Conservation (phyloP, 2,888 invertebrate genomes). For the Tachystola acroxantha region DNA sequence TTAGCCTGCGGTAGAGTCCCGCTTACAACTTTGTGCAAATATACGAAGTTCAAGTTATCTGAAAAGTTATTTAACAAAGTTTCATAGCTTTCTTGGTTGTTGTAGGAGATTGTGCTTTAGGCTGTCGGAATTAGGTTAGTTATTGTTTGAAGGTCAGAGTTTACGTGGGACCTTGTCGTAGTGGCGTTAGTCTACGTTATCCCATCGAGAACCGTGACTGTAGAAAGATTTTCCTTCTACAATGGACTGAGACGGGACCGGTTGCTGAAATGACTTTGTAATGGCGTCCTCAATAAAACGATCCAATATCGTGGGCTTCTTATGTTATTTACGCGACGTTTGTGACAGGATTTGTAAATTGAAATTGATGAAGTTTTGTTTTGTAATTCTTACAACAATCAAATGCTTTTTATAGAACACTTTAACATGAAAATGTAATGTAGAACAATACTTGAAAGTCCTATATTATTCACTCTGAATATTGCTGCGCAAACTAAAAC, state of each 20-base stretch:
- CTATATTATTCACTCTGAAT: too few relatives aligned
- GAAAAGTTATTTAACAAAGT: slow-evolving; percentile 79
- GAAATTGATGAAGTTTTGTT: slow-evolving; percentile 12
- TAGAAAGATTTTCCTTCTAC: slow-evolving; percentile 77
- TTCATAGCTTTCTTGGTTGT: slow-evolving; percentile 73
- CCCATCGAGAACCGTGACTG: slow-evolving; percentile 78
- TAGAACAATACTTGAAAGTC: too few relatives aligned
- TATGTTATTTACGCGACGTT: slow-evolving; percentile 57
- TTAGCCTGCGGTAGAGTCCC: slow-evolving; percentile 68
- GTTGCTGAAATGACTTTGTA: slow-evolving; percentile 72
- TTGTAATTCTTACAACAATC: too few relatives aligned
- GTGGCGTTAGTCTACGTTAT: slow-evolving; percentile 59
- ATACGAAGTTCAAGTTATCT: slow-evolving; percentile 76
- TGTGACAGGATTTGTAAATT: slow-evolving; percentile 32
- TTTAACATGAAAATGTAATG: too few relatives aligned
- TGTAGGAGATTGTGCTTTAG: slow-evolving; percentile 58
- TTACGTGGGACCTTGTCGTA: slow-evolving; percentile 46
- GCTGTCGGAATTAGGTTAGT: slow-evolving; percentile 54
- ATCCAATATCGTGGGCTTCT: slow-evolving; percentile 59
- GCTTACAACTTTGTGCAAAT: slow-evolving; percentile 75
- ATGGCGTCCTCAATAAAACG: slow-evolving; percentile 69
- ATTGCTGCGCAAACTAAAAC: too few relatives aligned
- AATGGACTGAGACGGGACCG: slow-evolving; percentile 70
- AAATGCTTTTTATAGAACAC: too few relatives aligned
- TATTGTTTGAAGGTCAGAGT: slow-evolving; percentile 44